A percentile compares a stretch with the other conserved stretches of the same genome.
Conservation (phyloP, 2,113 vertebrate genomes). For the Entomyzon cyanotis region DNA sequence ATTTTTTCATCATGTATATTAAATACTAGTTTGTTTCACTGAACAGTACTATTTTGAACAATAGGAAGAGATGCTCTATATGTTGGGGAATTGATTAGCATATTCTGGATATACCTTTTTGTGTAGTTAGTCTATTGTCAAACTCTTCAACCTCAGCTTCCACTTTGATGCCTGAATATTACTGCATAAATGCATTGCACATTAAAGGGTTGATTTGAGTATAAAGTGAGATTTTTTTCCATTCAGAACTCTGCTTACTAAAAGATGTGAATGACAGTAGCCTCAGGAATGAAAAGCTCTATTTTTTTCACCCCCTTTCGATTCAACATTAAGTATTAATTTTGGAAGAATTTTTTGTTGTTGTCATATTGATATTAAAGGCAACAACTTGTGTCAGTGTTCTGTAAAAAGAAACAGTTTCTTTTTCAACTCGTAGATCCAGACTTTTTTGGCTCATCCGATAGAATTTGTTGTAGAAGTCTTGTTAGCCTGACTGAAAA, state of each 20-base stretch:
- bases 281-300: not conserved
- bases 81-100: not conserved
- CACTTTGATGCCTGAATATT: not conserved
- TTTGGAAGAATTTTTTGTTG: not conserved
- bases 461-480: not conserved
- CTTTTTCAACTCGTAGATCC: not conserved
- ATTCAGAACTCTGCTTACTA: not conserved
- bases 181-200: rapidly evolving
- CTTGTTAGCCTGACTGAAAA: not conserved
- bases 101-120: not conserved
- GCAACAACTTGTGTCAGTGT: not conserved
- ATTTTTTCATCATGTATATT: not conserved
- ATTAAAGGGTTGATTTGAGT: not conserved
- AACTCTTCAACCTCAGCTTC: not conserved
- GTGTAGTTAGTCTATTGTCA: not conserved
- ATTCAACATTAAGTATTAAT: not conserved
- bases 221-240: not conserved
- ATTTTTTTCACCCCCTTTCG: rapidly evolving
- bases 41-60: not conserved
- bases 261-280: not conserved
- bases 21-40: not conserved
- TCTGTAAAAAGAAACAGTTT: not conserved
- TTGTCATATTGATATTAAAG: not conserved
- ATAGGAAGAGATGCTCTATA: not conserved
- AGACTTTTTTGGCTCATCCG: not conserved